Evolutionary conservation across 1,140 invertebrate species (phyloP), one percentile per base, ranked within the genome.

Genomic region (Physella acuta): DNA sequence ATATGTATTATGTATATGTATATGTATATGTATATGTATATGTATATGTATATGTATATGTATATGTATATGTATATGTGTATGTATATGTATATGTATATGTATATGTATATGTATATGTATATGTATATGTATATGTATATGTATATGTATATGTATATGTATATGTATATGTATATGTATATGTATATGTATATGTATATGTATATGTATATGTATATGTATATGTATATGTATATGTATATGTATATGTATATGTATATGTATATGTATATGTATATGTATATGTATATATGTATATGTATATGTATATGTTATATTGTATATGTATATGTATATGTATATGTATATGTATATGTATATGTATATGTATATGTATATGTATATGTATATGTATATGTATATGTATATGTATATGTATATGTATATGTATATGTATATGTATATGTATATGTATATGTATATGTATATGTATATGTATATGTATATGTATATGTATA

Each of bases 1-100:
- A n/a, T n/a, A n/a, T n/a, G n/a, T n/a, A n/a, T n/a, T n/a, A n/a
- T n/a, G n/a, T n/a, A n/a, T n/a, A n/a, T n/a, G n/a, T n/a, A n/a
- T n/a, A n/a, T n/a, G n/a, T n/a, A n/a, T n/a, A n/a, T n/a, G n/a
- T n/a, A n/a, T n/a, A n/a, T n/a, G n/a, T 49, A 49, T n/a, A 49
- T 49, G n/a, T n/a, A 49, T 49, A 49, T n/a, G n/a, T 49, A 49
- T n/a, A 49, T 49, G n/a, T n/a, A 49, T 49, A 49, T n/a, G n/a
- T 49, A 49, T n/a, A 49, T 49, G n/a, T n/a, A 49, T 49, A 49
- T n/a, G n/a, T 49, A 49, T n/a, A 49, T 49, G n/a, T n/a, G n/a
- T 49, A 49, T n/a, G n/a, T 49, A 49, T n/a, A 49, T 49, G n/a
- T n/a, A 49, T 49, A 49, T n/a, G n/a, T 49, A 49, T n/a, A 49